phyloP scores from a whole-genome alignment of 2,888 invertebrate genomes.

The Bruchidius siliquastri region DNA sequence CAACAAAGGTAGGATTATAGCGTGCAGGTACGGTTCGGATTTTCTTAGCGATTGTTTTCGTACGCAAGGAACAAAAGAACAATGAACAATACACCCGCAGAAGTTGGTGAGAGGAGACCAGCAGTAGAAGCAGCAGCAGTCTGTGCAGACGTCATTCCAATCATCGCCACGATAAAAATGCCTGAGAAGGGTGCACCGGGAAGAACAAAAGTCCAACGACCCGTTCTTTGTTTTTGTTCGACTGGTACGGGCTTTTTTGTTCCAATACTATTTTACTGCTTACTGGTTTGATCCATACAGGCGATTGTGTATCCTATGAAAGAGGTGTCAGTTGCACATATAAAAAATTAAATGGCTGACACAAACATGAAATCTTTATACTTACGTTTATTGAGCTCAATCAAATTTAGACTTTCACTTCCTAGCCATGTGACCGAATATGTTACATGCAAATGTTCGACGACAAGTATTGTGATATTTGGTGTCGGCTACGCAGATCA shows the following conservation, averaged over 20 bases:
- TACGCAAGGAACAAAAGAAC: background rate
- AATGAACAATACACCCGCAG: slow-evolving; percentile 3
- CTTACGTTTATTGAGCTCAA: no score
- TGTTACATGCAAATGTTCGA: no score
- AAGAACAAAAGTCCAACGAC: background rate
- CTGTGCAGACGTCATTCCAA: background rate
- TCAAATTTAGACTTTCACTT: no score
- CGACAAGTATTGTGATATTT: no score
- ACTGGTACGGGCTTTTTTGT: background rate
- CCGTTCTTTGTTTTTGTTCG: background rate
- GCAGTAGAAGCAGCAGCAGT: background rate
- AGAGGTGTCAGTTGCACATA: no score
- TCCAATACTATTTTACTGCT: no score
- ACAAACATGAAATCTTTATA: no score
- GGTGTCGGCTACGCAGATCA: no score
- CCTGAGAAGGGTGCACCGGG: background rate
- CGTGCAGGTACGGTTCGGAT: background rate
- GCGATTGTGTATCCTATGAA: no score
- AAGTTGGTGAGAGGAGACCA: background rate
- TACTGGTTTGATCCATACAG: no score
- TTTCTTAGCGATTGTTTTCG: slow-evolving; percentile 1
- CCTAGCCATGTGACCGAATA: no score
- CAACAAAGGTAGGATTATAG: slow-evolving; percentile 1
- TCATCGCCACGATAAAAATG: background rate
- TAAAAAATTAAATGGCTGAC: no score